phyloP scores from a whole-genome alignment of 2,113 vertebrate species.

The Damaliscus lunatus region DNA sequence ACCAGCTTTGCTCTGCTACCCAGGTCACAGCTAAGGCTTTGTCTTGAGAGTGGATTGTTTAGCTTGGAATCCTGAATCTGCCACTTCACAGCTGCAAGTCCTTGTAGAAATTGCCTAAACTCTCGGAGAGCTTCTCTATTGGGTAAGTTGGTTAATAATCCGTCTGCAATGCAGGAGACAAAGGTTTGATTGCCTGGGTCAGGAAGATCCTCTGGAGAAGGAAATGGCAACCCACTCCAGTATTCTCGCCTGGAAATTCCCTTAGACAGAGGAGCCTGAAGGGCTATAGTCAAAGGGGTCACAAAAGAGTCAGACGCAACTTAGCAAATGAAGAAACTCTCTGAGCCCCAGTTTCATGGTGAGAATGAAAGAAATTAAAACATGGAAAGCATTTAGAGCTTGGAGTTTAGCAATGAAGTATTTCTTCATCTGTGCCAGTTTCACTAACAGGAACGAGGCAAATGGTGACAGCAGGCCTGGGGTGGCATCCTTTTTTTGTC shows the following conservation, averaged over 20 bases:
- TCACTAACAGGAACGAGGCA: neutral
- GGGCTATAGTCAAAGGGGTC: no score
- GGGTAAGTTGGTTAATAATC: neutral
- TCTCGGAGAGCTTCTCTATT: neutral
- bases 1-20: neutral
- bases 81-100: neutral
- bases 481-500: neutral
- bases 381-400: neutral
- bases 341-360: neutral
- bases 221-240: no score
- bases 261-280: no score
- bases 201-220: neutral
- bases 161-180: neutral
- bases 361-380: neutral
- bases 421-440: neutral
- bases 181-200: neutral
- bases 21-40: neutral
- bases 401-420: neutral
- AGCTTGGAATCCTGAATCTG: neutral
- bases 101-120: neutral
- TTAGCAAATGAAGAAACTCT: neutral
- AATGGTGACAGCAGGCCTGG: neutral
- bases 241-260: no score
- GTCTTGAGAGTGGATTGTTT: neutral
- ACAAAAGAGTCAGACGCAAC: neutral